phyloP scores from a whole-genome alignment of 2,797 vertebrate genomes.

The Peromyscus eremicus region DNA sequence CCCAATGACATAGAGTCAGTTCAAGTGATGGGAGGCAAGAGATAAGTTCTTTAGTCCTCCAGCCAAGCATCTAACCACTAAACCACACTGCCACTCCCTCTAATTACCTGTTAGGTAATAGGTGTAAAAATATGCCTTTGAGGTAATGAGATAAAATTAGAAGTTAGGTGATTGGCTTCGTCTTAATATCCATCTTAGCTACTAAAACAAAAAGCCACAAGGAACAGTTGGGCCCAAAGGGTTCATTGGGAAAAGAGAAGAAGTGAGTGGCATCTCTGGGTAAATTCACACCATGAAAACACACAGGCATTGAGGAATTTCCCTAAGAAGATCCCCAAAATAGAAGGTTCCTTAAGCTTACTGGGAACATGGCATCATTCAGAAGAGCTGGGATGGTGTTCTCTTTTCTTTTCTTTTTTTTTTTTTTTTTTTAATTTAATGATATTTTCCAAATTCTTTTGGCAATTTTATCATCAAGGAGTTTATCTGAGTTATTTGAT shows the following conservation, averaged over 20 bases:
- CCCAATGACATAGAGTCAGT: constrained; percentile 1
- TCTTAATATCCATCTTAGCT: constrained; percentile 24
- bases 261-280: constrained; percentile 21
- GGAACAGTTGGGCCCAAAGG: constrained; percentile 11
- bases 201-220: constrained; percentile 63
- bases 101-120: constrained; percentile 74
- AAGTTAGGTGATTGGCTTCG: constrained; percentile 54
- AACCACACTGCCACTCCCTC: constrained; percentile 52
- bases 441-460: constrained; percentile 1
- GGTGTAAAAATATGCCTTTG: constrained; percentile 79
- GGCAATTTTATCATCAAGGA: constrained; percentile 19
- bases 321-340: neutral
- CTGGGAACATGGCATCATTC: constrained; percentile 53
- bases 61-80: constrained; percentile 59
- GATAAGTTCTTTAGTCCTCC: constrained; percentile 57
- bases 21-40: constrained; percentile 48
- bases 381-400: neutral
- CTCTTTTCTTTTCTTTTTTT: neutral
- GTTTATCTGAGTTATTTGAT: constrained; percentile 7
- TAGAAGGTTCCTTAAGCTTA: constrained; percentile 22
- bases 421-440: neutral
- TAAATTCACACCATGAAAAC: constrained; percentile 62
- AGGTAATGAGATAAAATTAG: constrained; percentile 75
- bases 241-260: constrained; percentile 61
- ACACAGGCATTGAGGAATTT: constrained; percentile 53